These are phyloP conservation scores for Drosophila pseudotalamancana DNA, from an alignment of 2,888 invertebrate genomes.

Conservation along the genomic window DNA sequence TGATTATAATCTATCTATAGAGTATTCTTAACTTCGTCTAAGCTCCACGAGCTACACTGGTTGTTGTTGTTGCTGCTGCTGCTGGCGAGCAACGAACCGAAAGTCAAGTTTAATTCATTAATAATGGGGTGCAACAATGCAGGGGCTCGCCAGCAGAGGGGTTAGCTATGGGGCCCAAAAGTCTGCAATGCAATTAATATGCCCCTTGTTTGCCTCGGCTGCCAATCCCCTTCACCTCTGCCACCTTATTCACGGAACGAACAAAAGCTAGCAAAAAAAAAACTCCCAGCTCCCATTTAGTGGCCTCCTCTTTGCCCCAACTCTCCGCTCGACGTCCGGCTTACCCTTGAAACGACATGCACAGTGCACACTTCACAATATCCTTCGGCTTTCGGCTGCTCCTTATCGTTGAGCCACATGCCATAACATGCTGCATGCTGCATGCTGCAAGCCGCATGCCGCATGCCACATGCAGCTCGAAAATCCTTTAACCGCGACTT, in stretches of 20 bases:
- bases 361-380: slow-evolving; percentile 59
- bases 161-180: slow-evolving; percentile 39
- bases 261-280: slow-evolving; percentile 50
- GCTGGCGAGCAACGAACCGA: slow-evolving; percentile 78
- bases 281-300: slow-evolving; percentile 30
- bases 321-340: neutral
- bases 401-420: slow-evolving; percentile 48
- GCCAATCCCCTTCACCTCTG: neutral
- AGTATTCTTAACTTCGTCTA: slow-evolving; percentile 24
- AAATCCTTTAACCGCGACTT: slow-evolving; percentile 50
- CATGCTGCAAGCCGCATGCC: slow-evolving; percentile 33
- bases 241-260: slow-evolving; percentile 46
- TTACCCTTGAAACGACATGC: slow-evolving; percentile 73
- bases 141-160: neutral
- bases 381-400: slow-evolving; percentile 49
- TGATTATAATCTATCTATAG: slow-evolving; percentile 3
- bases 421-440: slow-evolving; percentile 37
- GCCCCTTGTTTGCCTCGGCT: slow-evolving; percentile 45
- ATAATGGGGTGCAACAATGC: slow-evolving; percentile 57
- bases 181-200: slow-evolving; percentile 79
- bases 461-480: slow-evolving; percentile 12
- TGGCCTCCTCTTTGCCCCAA: neutral
- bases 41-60: neutral
- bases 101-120: slow-evolving; percentile 83
- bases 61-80: slow-evolving; percentile 19